Percentiles rank a stretch among this genome's conserved stretches.
Conservation (phyloP, 1,140 invertebrate species). For the Daktulosphaira vitifoliae region DNA sequence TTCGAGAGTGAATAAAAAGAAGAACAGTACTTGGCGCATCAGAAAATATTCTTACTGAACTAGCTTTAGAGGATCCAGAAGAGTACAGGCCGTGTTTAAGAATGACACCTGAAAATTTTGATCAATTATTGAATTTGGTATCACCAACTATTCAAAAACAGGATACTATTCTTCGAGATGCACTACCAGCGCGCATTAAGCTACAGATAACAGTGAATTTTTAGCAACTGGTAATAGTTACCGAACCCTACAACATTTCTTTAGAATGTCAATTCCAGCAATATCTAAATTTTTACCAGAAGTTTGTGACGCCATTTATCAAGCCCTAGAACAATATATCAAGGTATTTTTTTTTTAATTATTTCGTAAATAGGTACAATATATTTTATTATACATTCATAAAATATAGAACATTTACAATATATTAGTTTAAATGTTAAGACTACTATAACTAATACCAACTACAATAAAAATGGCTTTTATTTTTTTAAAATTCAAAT, state of each 20-base stretch:
- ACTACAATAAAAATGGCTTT: background rate
- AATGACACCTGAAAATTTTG: constrained; percentile 22
- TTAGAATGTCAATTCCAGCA: constrained; percentile 11
- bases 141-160: constrained; percentile 19
- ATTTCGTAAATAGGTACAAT: no score
- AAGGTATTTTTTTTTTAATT: constrained; percentile 9
- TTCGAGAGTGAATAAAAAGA: constrained; percentile 15
- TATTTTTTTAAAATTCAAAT: background rate
- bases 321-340: constrained; percentile 17
- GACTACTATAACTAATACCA: constrained; percentile 4
- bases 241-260: constrained; percentile 26
- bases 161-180: constrained; percentile 4
- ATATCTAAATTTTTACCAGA: constrained; percentile 27
- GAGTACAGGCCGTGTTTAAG: constrained; percentile 2
- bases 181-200: background rate
- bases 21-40: constrained; percentile 11
- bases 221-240: constrained; percentile 27
- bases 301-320: constrained; percentile 15
- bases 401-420: background rate
- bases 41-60: constrained; percentile 34
- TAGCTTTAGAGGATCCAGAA: constrained; percentile 23
- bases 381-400: no score
- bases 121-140: constrained; percentile 10
- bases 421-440: constrained; percentile 9
- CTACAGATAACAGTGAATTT: constrained; percentile 9